These are phyloP conservation scores for Stomatorhinus walkeri DNA, from an alignment of 2,797 vertebrate species.

Conservation along the genomic window DNA sequence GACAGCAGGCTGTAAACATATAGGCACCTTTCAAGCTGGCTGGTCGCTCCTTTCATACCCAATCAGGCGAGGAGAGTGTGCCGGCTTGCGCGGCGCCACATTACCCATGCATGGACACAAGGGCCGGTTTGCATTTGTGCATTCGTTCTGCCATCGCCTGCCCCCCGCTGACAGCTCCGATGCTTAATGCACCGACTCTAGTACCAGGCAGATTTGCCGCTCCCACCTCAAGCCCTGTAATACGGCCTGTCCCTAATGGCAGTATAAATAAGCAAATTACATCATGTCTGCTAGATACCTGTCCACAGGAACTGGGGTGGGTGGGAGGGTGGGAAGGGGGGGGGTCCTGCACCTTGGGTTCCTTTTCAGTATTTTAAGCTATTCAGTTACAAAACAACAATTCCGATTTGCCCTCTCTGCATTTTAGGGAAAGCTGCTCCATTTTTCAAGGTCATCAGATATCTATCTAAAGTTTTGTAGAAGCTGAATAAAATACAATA, in stretches of 20 bases:
- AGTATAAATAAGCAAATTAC: conserved; percentile 12
- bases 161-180: background rate
- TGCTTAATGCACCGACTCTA: background rate
- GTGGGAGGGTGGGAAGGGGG: background rate
- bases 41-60: background rate
- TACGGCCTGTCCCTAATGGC: background rate
- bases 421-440: background rate
- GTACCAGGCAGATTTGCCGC: background rate
- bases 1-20: conserved; percentile 22
- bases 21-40: conserved; percentile 11
- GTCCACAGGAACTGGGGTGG: background rate
- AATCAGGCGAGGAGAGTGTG: background rate
- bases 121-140: conserved; percentile 21
- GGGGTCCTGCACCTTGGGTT: background rate
- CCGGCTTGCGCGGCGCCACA: background rate
- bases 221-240: background rate
- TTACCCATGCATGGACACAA: background rate
- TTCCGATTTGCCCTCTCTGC: background rate
- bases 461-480: background rate
- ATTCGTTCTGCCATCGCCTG: conserved; percentile 9
- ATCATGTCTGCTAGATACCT: conserved; percentile 13
- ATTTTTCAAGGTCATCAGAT: background rate
- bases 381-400: background rate
- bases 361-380: background rate
- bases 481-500: background rate